Base-by-base conservation (phyloP, 2,888 invertebrate species). In the Agrotis puta region DNA sequence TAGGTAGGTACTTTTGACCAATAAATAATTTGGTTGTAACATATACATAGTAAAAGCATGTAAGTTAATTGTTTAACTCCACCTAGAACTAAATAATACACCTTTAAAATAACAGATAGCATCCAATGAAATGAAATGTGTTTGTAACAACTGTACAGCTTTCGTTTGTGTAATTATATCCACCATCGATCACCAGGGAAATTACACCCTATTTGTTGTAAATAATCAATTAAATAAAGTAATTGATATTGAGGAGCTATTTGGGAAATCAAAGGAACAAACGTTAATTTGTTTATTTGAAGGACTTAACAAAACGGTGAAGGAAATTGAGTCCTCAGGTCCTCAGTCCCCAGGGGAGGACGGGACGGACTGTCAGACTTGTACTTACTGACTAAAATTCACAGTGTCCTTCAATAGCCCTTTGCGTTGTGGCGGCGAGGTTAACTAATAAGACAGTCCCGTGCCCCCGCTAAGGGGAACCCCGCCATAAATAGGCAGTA, bases 161-260 rank as follows among this genome's bases (percentile, higher is more conserved):
- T 58, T n/a, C 24, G 16, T 74, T 4, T 0, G 2, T 24, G 18
- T 80, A 62, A 74, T 80, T 75, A 80, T 14, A 58, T n/a, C 24
- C 43, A 18, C 6, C n/a, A 20, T 63, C 51, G 33, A 33, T 33
- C 33, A 33, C 33, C 18, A 24, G 18, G 45, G 50, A 45, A 80
- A 66, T 79, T 53, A 74, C 43, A 62, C n/a, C n/a, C 7, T 20
- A 24, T 61, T 6, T 20, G 11, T 64, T 2, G 50, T 74, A 57
- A 62, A 76, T 79, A 64, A 65, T 48, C 22, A 48, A 57, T 64
- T 24, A 27, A 9, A 14, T 53, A 18, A 33, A n/a, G 16, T 58
- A 48, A 70, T 56, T 59, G 56, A 16, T 61, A 69, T 69, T 64
- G 65, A 61, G 45, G 20, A 20, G 24, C 14, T 51, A 51, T 48